Conservation (phyloP, 2,113 vertebrate genomes). For the Madoqua kirkii region DNA sequence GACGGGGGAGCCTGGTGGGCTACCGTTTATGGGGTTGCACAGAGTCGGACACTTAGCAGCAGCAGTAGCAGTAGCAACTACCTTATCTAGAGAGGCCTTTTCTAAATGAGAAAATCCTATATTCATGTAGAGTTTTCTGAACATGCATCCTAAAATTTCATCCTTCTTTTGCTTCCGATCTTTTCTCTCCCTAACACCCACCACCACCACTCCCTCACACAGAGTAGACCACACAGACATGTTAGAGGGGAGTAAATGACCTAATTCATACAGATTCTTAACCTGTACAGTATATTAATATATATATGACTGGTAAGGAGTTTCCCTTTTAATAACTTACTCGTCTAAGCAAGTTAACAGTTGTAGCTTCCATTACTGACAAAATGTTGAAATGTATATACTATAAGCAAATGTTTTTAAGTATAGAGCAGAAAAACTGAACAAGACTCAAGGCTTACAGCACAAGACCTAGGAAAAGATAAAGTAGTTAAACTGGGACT, state of each 20-base stretch:
- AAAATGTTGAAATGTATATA: constrained; percentile 73
- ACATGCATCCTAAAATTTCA: not conserved
- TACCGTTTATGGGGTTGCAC: too few species aligned
- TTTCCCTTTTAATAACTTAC: constrained; percentile 53
- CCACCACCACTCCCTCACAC: not conserved
- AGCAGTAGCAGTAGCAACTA: not conserved
- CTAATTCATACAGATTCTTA: not conserved
- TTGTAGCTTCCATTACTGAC: constrained; percentile 75
- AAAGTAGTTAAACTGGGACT: constrained; percentile 48
- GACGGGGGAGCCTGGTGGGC: too few species aligned
- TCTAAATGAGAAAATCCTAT: not conserved
- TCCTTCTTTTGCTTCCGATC: not conserved
- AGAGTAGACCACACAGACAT: constrained; percentile 2
- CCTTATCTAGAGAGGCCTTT: not conserved
- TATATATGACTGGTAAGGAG: not conserved
- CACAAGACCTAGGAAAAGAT: constrained; percentile 56
- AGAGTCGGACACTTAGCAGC: too few species aligned
- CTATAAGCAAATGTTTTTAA: constrained; percentile 64
- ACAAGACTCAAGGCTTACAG: constrained; percentile 63
- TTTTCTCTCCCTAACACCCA: not conserved
- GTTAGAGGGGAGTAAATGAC: not conserved
- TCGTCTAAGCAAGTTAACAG: constrained; percentile 65
- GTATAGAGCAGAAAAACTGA: constrained; percentile 60
- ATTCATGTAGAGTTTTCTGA: not conserved
- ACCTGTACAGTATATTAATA: not conserved